phyloP scores from a whole-genome alignment of 2,113 vertebrate genomes.

The Tyto alba region DNA sequence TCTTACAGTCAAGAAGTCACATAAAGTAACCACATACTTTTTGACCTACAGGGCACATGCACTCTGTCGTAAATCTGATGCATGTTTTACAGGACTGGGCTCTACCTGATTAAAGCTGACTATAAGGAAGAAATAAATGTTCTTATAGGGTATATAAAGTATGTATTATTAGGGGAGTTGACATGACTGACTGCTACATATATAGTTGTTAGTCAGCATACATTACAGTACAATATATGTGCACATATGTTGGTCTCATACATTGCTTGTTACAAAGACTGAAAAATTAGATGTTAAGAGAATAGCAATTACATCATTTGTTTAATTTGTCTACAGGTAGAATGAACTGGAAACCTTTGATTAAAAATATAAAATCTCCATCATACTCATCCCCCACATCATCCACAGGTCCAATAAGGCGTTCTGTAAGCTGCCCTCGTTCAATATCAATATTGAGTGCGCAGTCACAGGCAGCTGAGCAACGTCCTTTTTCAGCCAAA shows the following conservation, averaged over 20 bases:
- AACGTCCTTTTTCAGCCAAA: conserved; percentile 75
- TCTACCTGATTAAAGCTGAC: neutral
- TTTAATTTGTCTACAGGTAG: conserved; percentile 66
- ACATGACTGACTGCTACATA: neutral
- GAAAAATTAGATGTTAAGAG: neutral
- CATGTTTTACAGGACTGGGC: neutral
- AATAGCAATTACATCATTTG: neutral
- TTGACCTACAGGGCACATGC: neutral
- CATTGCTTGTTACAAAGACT: neutral
- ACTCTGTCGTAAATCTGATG: neutral
- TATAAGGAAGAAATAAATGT: neutral
- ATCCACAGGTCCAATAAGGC: conserved; percentile 82
- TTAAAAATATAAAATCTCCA: conserved; percentile 69
- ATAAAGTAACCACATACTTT: neutral
- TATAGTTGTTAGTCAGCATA: neutral
- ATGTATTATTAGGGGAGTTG: neutral
- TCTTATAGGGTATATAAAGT: neutral
- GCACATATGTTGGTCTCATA: neutral
- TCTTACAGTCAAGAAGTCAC: neutral
- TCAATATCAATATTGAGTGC: conserved; percentile 84
- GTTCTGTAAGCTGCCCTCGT: conserved; percentile 94
- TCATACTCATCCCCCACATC: conserved; percentile 67
- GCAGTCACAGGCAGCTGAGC: conserved; percentile 76
- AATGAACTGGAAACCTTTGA: conserved; percentile 74
- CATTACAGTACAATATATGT: neutral